phyloP scores from a whole-genome alignment of 1,140 invertebrate species.

The Subanguina moxae region DNA sequence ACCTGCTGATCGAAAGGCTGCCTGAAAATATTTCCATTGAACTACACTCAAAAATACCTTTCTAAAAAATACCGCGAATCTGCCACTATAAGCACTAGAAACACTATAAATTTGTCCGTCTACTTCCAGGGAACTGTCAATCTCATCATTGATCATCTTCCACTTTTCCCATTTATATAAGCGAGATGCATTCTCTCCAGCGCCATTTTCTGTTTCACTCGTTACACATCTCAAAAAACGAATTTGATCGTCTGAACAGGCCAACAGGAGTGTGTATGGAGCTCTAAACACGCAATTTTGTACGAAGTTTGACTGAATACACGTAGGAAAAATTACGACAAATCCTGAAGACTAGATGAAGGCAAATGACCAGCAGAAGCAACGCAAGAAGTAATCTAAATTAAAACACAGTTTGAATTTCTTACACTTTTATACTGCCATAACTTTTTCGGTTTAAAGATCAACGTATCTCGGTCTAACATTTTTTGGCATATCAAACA shows the following conservation, averaged over 20 bases:
- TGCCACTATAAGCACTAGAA: conserved; percentile 84
- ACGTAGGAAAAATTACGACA: no score
- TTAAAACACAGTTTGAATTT: neutral
- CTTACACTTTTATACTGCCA: no score
- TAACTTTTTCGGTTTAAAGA: no score
- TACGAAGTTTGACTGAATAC: no score
- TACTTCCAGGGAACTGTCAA: conserved; percentile 51
- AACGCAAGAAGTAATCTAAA: conserved; percentile 66
- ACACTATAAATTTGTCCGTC: conserved; percentile 43
- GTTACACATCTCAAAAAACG: conserved; percentile 60
- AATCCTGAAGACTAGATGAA: conserved; percentile 85
- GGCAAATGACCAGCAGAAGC: conserved; percentile 91
- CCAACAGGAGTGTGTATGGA: conserved; percentile 88
- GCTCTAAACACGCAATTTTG: conserved; percentile 85
- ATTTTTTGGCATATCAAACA: no score
- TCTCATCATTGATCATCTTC: conserved; percentile 55
- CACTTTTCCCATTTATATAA: conserved; percentile 53
- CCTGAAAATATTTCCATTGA: conserved; percentile 18
- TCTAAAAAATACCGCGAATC: conserved; percentile 85
- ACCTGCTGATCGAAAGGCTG: neutral
- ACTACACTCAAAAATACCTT: conserved; percentile 59
- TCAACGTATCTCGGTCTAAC: no score
- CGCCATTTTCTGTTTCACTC: neutral
- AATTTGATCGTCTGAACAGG: conserved; percentile 79
- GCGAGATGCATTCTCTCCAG: neutral